Base-by-base conservation (phyloP, 2,797 vertebrate genomes). In the Macropodus opercularis region DNA sequence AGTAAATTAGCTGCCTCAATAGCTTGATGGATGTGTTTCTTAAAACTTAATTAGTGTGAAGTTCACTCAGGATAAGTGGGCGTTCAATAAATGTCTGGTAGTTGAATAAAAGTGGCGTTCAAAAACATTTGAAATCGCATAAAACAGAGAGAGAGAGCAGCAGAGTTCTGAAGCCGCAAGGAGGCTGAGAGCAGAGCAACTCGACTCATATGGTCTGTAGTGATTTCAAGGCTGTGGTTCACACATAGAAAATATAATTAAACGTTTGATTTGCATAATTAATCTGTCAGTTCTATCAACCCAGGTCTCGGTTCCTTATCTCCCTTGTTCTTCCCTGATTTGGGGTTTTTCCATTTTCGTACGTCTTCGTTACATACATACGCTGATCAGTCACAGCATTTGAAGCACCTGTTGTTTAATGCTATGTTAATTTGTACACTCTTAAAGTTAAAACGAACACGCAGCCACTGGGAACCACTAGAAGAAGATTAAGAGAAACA, bases 41-140 rank as follows among this genome's bases (percentile, higher is more conserved):
- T 85, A 87, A 92, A 93, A 89, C 87, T 91, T 91, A 90, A 93
- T 93, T 92, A 91, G 88, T 90, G 81, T 87, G 86, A 92, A 90
- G 90, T 91, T 89, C 87, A 87, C 85, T 85, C 72, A 62, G 79
- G 90, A 91, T 91, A 92, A 91, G 89, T 91, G 90, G 89, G 79
- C 65, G 61, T 90, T 92, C 89, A 87, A 91, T 92, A 90, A 91
- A 88, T 87, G 86, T 89, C 89, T 86, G 72, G 69, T 83, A 77
- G 83, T 85, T 87, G 79, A 84, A 87, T 84, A 86, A 77, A 85
- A 85, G 83, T 85, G 83, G 83, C 87, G 76, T 91, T 87, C 81
- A 78, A 78, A 85, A 89, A 79, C 75, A 85, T 81, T 88, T 90
- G 81, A 88, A 75, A 90, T 75, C 23, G 31, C 58, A 62, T 77